Percentiles rank a stretch among this genome's conserved stretches.
phyloP scores from a whole-genome alignment of 2,888 invertebrate species.

The Sceliomorpha sp. region DNA sequence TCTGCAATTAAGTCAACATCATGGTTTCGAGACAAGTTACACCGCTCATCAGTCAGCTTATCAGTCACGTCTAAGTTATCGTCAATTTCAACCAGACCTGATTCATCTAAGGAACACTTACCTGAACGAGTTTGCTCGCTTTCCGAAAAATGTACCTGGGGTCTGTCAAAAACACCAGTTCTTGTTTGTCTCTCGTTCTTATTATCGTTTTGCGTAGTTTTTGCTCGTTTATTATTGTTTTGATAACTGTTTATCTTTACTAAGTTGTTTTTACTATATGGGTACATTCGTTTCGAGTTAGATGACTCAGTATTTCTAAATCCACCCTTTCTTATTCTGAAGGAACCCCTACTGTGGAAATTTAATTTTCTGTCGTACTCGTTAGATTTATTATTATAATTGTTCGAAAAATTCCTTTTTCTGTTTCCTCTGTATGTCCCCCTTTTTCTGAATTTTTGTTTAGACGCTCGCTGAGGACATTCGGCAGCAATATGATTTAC shows the following conservation, averaged over 20 bases:
- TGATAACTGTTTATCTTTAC: not conserved
- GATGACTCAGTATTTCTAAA: not conserved
- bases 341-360: no score
- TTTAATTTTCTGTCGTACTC: no score
- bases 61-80: not conserved
- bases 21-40: not conserved
- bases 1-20: not conserved
- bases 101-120: not conserved
- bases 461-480: not conserved
- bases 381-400: not conserved
- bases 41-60: not conserved
- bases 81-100: not conserved
- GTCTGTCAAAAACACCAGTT: not conserved
- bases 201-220: not conserved
- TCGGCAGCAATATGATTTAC: not conserved
- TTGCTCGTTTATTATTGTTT: not conserved
- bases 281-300: not conserved
- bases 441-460: no score
- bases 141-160: not conserved
- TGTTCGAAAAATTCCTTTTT: not conserved
- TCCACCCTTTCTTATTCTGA: no score
- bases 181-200: slow-evolving; percentile 2
- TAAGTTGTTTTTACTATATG: not conserved
- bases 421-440: no score
- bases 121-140: not conserved